Base-by-base conservation (phyloP, 1,140 invertebrate species). In the Pantala flavescens region DNA sequence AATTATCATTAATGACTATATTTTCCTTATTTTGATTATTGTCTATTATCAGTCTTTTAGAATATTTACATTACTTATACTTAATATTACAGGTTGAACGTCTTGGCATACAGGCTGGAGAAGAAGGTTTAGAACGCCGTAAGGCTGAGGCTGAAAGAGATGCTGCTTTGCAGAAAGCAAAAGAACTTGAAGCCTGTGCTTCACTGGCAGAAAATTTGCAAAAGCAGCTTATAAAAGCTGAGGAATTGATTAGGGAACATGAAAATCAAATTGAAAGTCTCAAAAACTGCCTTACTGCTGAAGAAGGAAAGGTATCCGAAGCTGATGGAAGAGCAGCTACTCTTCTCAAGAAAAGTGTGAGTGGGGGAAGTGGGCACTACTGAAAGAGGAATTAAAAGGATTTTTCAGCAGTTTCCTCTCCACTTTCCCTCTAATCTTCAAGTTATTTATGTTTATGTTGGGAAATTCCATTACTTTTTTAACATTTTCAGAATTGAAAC, bases 61-160 rank as follows among this genome's bases (percentile, higher is more conserved):
- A n/a, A n/a, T n/a, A n/a, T n/a, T n/a, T n/a, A n/a, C n/a, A n/a
- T n/a, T n/a, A n/a, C n/a, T n/a, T n/a, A n/a, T n/a, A n/a, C n/a
- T n/a, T n/a, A n/a, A n/a, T n/a, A 36, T 43, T 63, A 76, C 82
- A 88, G 87, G 89, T 91, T 71, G 90, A 90, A 73, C 86, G 91
- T 70, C 80, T 93, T 42, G 92, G 91, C 73, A 86, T 90, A 75
- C 91, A 93, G 79, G 91, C 91, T 0, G 91, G 90, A 0, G 91
- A 93, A 78, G 91, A 93, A 79, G 90, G 91, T 21, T 84, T 90
- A 0, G 91, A 93, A 79, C 86, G 91, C 73, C 84, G 92, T 76
- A 84, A 91, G 75, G 89, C 91, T 0, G 88, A 93, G 75, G 86
- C 10, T 71, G 70, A 71, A 24, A 71, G 70, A n/a, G 70, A 71